These are phyloP conservation scores for Chymomyza amoena DNA, from an alignment of 2,888 invertebrate genomes.

Conservation along the genomic window DNA sequence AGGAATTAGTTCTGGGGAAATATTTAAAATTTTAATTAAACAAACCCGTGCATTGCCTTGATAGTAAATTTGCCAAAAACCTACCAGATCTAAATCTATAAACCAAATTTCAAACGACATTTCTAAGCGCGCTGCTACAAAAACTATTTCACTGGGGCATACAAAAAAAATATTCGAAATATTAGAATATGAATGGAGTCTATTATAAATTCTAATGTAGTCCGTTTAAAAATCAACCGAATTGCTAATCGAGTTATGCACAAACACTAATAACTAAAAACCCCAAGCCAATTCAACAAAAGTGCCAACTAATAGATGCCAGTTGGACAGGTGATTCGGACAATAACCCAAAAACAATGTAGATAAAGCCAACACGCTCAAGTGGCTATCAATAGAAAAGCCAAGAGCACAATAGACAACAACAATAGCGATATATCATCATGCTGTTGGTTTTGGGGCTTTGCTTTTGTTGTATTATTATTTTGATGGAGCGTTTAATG, in stretches of 20 bases:
- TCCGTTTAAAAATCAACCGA: background rate
- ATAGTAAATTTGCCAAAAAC: too few relatives aligned
- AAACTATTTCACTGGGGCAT: background rate
- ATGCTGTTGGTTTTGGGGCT: background rate
- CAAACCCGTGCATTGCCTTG: too few relatives aligned
- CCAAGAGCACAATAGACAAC: too few relatives aligned
- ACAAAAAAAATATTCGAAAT: background rate
- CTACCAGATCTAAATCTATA: too few relatives aligned
- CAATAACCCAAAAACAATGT: background rate
- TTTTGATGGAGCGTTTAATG: slow-evolving; percentile 1
- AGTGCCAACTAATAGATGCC: background rate
- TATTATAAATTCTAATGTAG: background rate
- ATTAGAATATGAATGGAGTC: background rate
- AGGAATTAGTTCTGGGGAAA: too few relatives aligned
- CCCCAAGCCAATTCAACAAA: background rate
- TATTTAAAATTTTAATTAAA: too few relatives aligned
- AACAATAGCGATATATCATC: background rate
- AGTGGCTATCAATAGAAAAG: background rate
- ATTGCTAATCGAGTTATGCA: background rate
- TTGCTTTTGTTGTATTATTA: background rate
- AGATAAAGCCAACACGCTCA: background rate
- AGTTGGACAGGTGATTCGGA: background rate
- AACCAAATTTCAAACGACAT: too few relatives aligned
- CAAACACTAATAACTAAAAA: background rate
- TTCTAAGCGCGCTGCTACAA: too few relatives aligned